Conservation (phyloP, 92 coral and sea anemone genomes). For the Actinostola sp. region DNA sequence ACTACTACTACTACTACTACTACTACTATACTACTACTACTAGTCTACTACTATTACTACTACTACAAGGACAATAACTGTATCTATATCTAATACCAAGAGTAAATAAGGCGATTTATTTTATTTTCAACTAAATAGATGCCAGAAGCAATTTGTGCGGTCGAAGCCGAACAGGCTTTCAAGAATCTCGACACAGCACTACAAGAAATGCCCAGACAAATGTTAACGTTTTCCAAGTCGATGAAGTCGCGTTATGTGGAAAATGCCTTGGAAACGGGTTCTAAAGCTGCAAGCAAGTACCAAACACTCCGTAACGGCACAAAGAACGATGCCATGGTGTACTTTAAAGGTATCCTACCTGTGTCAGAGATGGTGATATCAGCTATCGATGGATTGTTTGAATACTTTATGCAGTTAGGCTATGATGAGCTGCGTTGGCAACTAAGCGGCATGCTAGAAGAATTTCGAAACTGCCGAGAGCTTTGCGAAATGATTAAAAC, state of each 20-base stretch:
- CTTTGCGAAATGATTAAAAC: constrained; percentile 24
- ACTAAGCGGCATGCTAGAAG: neutral
- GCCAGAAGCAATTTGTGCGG: too few relatives aligned
- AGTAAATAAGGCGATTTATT: too few relatives aligned
- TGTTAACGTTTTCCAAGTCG: neutral
- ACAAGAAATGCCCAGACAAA: neutral
- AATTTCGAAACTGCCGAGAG: neutral
- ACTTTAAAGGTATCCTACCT: neutral
- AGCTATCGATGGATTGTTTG: neutral
- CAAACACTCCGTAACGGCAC: neutral
- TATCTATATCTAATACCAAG: too few relatives aligned
- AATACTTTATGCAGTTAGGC: neutral
- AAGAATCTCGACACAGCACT: neutral
- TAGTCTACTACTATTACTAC: too few relatives aligned
- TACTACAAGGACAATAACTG: too few relatives aligned
- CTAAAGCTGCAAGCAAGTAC: neutral
- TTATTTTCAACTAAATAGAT: too few relatives aligned
- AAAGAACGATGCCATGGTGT: constrained; percentile 4
- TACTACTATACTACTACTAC: too few relatives aligned
- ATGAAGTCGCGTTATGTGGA: neutral
- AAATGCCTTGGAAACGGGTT: neutral
- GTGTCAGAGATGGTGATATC: neutral
- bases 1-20: too few relatives aligned
- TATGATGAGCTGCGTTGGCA: neutral
- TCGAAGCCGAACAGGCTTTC: neutral